Evolutionary conservation across 2,888 invertebrate genomes (phyloP), one percentile per base, ranked within the genome.

Genomic region (Drosophila longiperda): DNA sequence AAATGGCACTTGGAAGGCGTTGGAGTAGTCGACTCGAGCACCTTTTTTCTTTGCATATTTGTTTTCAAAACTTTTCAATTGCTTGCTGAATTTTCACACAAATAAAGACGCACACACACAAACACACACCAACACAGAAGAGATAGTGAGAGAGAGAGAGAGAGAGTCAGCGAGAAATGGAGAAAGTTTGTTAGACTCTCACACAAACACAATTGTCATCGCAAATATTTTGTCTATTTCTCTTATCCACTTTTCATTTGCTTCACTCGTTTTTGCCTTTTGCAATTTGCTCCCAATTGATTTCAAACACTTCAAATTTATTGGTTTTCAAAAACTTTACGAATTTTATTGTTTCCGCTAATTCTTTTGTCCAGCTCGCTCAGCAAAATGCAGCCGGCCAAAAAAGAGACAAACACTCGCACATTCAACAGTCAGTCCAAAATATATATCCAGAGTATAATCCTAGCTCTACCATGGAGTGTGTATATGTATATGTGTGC

Each of bases 261-360:
- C 53, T 20, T 57, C 54, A 58, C 60, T 75, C 69, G 69, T 75
- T 82, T 81, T 75, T 85, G 86, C 65, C 80, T 74, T 78, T 82
- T 76, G 84, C 88, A 87, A 86, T 87, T 87, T 83, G 88, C 86
- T 88, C 77, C 77, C 87, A 87, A 87, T 87, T 86, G 87, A 87
- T 87, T 86, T 82, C 80, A 80, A 85, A 83, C 87, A 87, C 87
- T 87, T 83, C 73, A 83, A 88, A 87, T 87, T 87, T 87, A 88
- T 87, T 87, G 87, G 87, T 82, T 86, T 83, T 86, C 80, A 75
- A 83, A 87, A 88, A 82, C 75, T 87, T 88, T 82, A 38, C 67
- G 73, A 83, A 88, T 80, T 89, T 89, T 88, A 89, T 89, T 89
- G 88, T 88, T 89, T 89, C 90, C 90, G 86, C 83, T 89, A 89